A percentile compares a stretch with the other conserved stretches of the same genome.
phyloP scores from a whole-genome alignment of 2,797 vertebrate genomes.

The Acipenser oxyrinchus region DNA sequence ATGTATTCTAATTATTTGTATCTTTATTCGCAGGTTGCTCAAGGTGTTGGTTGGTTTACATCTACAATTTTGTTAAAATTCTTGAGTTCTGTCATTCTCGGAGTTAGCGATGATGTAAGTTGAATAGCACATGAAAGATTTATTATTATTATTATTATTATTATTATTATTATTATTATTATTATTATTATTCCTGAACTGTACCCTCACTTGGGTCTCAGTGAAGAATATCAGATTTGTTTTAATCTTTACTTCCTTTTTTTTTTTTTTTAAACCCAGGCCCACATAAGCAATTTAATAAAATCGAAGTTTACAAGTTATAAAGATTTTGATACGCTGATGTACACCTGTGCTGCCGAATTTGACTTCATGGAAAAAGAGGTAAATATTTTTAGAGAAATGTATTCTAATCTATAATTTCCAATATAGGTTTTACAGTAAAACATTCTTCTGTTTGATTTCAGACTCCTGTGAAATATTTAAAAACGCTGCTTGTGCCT shows the following conservation, averaged over 20 bases:
- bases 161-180: too few relatives aligned
- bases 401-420: background rate
- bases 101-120: conserved; percentile 88
- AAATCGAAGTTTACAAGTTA: conserved; percentile 95
- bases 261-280: conserved; percentile 46
- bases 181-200: too few relatives aligned
- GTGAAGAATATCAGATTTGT: too few relatives aligned
- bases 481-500: conserved; percentile 82
- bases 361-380: conserved; percentile 95
- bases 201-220: too few relatives aligned
- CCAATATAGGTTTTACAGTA: background rate
- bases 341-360: conserved; percentile 93
- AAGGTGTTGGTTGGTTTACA: conserved; percentile 76
- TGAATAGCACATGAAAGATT: too few relatives aligned
- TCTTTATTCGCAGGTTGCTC: conserved; percentile 62
- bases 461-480: conserved; percentile 82
- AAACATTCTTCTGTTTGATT: conserved; percentile 23
- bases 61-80: conserved; percentile 83
- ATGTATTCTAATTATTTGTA: background rate
- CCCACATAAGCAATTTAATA: conserved; percentile 90
- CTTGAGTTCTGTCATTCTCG: conserved; percentile 70
- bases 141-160: too few relatives aligned
- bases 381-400: conserved; percentile 47
- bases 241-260: too few relatives aligned
- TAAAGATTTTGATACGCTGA: conserved; percentile 92